Evolutionary conservation across 2,113 vertebrate species (phyloP).

Genomic region (Cervus canadensis): DNA sequence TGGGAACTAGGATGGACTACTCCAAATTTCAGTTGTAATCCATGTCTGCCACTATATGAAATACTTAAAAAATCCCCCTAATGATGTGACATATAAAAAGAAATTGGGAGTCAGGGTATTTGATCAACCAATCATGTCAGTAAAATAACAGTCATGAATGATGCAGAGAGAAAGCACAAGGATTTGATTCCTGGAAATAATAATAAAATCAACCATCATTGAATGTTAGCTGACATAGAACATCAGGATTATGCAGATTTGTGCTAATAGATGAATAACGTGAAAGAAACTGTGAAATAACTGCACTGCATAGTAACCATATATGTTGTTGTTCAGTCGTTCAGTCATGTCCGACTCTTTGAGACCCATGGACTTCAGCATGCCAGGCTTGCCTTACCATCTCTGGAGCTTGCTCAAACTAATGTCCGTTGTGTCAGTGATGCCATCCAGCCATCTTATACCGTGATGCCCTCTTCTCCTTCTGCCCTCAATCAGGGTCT

Average conservation of each 20-base stretch:
- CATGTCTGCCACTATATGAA: not conserved
- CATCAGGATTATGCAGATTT: not conserved
- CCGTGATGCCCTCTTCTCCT: not conserved
- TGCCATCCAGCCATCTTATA: not conserved
- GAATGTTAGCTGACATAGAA: not conserved
- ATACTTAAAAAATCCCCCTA: not conserved
- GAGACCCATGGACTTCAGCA: not conserved
- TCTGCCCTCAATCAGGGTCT: not conserved
- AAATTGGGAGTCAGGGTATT: not conserved
- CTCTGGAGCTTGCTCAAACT: not conserved
- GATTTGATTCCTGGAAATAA: not conserved
- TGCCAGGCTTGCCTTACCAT: not conserved
- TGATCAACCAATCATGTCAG: not conserved
- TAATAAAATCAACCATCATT: not conserved
- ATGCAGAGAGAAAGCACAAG: not conserved
- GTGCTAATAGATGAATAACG: not conserved
- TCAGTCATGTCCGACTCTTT: not conserved
- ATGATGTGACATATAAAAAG: not conserved
- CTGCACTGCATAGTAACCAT: not conserved
- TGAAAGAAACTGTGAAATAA: not conserved
- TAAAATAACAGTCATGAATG: not conserved
- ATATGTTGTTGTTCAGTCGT: rapidly evolving
- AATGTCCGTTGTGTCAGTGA: not conserved
- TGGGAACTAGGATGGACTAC: not conserved
- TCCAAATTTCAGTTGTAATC: not conserved